Conservation (phyloP, 2,113 vertebrate species). For the Paramormyrops kingsleyae region DNA sequence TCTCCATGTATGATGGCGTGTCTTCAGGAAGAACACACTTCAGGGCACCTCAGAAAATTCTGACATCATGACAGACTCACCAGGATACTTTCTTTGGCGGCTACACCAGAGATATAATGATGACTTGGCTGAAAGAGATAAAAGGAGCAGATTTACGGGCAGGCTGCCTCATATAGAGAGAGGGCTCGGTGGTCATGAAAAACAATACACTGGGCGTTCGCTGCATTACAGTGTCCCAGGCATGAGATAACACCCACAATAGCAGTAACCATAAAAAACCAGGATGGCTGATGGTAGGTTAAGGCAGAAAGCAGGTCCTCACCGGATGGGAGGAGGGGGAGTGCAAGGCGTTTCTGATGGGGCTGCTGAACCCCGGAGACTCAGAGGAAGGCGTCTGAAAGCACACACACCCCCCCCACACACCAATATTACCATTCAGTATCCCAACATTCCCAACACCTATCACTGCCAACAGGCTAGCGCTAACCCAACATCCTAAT, state of each 20-base stretch:
- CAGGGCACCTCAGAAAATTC: background rate
- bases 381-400: constrained; percentile 55
- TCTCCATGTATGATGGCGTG: background rate
- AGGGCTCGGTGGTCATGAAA: background rate
- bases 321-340: constrained; percentile 71
- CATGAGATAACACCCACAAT: background rate
- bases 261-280: background rate
- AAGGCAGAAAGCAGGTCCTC: constrained; percentile 37
- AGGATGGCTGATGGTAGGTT: background rate
- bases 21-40: background rate
- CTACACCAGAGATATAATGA: constrained; percentile 55
- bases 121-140: constrained; percentile 65
- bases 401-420: constrained; percentile 7
- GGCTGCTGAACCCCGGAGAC: constrained; percentile 50
- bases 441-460: background rate
- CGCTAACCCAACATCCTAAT: background rate
- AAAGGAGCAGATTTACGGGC: background rate
- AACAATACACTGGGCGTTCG: background rate
- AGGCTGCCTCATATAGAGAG: background rate
- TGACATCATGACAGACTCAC: constrained; percentile 55
- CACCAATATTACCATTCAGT: background rate
- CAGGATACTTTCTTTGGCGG: constrained; percentile 57
- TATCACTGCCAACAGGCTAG: background rate
- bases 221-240: background rate
- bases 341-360: constrained; percentile 54